Conservation (phyloP, 2,113 vertebrate genomes). For the Pterophyllum scalare region DNA sequence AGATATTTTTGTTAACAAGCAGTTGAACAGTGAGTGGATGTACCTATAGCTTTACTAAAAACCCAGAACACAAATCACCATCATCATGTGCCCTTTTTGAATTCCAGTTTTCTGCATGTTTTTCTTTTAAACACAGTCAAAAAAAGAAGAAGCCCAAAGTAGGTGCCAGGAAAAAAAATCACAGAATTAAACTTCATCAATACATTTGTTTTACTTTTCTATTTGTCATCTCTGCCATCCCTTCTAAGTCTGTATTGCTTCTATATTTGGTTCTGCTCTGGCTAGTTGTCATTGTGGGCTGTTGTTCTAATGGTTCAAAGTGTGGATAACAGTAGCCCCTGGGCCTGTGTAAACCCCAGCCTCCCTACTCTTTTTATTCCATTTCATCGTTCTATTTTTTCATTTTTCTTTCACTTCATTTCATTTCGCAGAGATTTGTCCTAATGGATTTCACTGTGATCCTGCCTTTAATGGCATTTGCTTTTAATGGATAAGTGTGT, state of each 20-base stretch:
- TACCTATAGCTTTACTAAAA: neutral
- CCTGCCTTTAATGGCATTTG: conserved; percentile 65
- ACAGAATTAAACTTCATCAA: neutral
- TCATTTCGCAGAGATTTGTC: conserved; percentile 79
- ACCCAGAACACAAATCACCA: neutral
- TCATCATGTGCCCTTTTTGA: neutral
- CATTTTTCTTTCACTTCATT: conserved; percentile 72
- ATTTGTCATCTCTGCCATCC: neutral
- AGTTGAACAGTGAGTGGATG: neutral
- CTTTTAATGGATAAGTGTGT: conserved; percentile 58
- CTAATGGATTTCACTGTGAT: conserved; percentile 74
- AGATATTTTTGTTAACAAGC: neutral
- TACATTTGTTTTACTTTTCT: neutral
- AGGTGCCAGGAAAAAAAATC: neutral
- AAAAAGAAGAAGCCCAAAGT: too few species aligned
- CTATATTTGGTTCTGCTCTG: conserved; percentile 42
- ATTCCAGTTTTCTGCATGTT: neutral
- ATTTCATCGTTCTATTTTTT: conserved; percentile 58
- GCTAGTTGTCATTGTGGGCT: conserved; percentile 43
- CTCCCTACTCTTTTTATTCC: conserved; percentile 44
- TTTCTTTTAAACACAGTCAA: too few species aligned
- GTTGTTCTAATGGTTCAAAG: conserved; percentile 57
- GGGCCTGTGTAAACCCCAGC: conserved; percentile 49
- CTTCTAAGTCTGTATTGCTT: neutral
- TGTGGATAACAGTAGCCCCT: conserved; percentile 58